Evolutionary conservation across 2,113 vertebrate species (phyloP).

Genomic region (Acrocephalus kingi): DNA sequence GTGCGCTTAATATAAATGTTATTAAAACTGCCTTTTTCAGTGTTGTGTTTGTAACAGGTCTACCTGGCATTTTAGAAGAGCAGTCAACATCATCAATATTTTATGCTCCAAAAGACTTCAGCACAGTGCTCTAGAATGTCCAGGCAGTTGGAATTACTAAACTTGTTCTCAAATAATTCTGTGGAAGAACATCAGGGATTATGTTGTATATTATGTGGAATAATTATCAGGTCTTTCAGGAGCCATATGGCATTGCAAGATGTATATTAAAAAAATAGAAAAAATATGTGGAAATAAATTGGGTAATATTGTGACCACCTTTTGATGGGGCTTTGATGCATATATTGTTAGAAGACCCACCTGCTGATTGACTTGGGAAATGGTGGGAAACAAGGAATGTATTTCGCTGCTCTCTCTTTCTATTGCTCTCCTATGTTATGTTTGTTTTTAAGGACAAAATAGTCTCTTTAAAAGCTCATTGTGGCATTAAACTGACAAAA

Average conservation of each 20-base stretch:
- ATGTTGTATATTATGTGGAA: not conserved
- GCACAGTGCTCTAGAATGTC: not conserved
- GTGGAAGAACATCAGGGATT: not conserved
- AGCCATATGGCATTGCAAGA: not conserved
- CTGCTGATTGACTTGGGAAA: not conserved
- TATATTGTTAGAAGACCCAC: constrained; percentile 4
- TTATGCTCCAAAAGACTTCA: not conserved
- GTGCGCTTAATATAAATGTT: constrained; percentile 21
- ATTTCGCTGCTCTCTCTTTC: constrained; percentile 41
- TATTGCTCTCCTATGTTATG: constrained; percentile 62
- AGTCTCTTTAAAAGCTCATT: constrained; percentile 53
- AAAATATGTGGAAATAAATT: not conserved
- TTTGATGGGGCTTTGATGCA: not conserved
- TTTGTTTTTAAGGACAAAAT: constrained; percentile 69
- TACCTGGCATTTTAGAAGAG: not conserved
- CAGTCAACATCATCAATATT: not conserved
- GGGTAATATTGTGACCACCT: not conserved
- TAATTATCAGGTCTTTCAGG: not conserved
- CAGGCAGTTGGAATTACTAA: not conserved
- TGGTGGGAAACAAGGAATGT: not conserved
- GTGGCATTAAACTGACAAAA: constrained; percentile 51
- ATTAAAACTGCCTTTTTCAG: constrained; percentile 26
- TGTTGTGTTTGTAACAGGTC: constrained; percentile 26
- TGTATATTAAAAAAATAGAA: not conserved
- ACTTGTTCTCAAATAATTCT: not conserved